These are phyloP conservation scores for Sinopyrophorus schimmeli DNA, from an alignment of 2,888 invertebrate genomes.

Conservation along the genomic window DNA sequence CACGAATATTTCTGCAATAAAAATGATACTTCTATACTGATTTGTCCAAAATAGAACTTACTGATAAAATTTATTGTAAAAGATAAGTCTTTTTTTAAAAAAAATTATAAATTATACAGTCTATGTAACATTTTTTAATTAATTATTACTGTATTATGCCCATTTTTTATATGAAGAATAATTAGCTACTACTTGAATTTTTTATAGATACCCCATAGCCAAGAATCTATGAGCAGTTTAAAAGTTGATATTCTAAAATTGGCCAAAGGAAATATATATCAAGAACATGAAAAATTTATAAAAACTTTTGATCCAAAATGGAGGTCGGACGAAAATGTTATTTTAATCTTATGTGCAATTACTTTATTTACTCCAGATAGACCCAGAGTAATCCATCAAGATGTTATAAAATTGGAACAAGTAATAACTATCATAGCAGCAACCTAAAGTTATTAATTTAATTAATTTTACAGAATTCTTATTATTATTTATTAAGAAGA, in stretches of 20 bases:
- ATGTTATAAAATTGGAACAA: conserved; percentile 85
- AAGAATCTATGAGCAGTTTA: conserved; percentile 75
- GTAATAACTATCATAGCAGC: conserved; percentile 57
- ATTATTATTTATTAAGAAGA: conserved; percentile 83
- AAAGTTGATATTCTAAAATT: conserved; percentile 89
- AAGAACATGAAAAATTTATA: conserved; percentile 83
- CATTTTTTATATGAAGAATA: too few relatives aligned
- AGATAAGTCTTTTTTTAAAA: too few relatives aligned
- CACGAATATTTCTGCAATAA: too few relatives aligned
- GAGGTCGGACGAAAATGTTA: conserved; percentile 85
- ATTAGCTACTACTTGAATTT: too few relatives aligned
- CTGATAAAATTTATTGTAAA: too few relatives aligned
- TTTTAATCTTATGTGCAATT: conserved; percentile 89
- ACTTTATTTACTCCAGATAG: conserved; percentile 86
- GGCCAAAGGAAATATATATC: conserved; percentile 87
- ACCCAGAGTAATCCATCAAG: conserved; percentile 76
- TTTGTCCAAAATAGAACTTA: too few relatives aligned
- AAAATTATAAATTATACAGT: too few relatives aligned
- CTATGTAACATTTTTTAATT: too few relatives aligned
- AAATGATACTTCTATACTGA: too few relatives aligned
- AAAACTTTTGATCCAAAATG: conserved; percentile 83
- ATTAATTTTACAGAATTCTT: conserved; percentile 71
- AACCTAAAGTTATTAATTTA: conserved; percentile 5
- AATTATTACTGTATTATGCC: too few relatives aligned
- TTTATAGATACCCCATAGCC: conserved; percentile 73